Evolutionary conservation across 1,140 invertebrate species (phyloP).

Genomic region (Drosophila watanabei): DNA sequence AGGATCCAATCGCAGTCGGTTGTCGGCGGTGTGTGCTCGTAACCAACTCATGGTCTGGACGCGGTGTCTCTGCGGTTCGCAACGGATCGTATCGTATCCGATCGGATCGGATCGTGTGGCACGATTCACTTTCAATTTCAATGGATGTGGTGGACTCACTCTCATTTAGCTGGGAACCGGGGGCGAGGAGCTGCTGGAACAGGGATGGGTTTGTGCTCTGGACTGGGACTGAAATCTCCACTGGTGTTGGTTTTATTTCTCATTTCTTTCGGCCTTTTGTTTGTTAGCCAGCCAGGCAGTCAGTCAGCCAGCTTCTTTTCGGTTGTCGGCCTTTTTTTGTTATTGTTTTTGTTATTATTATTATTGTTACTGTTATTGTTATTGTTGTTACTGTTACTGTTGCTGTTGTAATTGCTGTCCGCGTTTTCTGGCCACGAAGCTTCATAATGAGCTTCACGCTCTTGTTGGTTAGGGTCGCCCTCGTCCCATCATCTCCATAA

Average conservation of each 20-base stretch:
- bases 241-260: slow-evolving; percentile 69
- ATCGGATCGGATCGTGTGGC: slow-evolving; percentile 75
- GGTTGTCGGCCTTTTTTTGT: slow-evolving; percentile 20
- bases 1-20: slow-evolving; percentile 55
- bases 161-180: slow-evolving; percentile 36
- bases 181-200: slow-evolving; percentile 28
- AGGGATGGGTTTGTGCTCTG: slow-evolving; percentile 59
- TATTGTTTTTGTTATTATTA: slow-evolving; percentile 51
- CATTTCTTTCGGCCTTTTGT: slow-evolving; percentile 74
- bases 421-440: slow-evolving; percentile 50
- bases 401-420: slow-evolving; percentile 55
- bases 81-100: slow-evolving; percentile 32
- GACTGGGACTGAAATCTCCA: slow-evolving; percentile 29
- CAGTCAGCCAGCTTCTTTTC: slow-evolving; percentile 29
- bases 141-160: slow-evolving; percentile 61
- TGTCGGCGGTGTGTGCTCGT: slow-evolving; percentile 15
- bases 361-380: slow-evolving; percentile 34
- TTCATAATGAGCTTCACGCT: slow-evolving; percentile 81
- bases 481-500: slow-evolving; percentile 54
- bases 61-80: slow-evolving; percentile 32
- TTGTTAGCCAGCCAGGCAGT: slow-evolving; percentile 41
- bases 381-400: slow-evolving; percentile 14
- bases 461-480: slow-evolving; percentile 66
- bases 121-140: slow-evolving; percentile 84
- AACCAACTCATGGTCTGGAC: slow-evolving; percentile 39